Evolutionary conservation across 2,797 vertebrate genomes (phyloP).

Genomic region (Poeciliopsis presidionis): DNA sequence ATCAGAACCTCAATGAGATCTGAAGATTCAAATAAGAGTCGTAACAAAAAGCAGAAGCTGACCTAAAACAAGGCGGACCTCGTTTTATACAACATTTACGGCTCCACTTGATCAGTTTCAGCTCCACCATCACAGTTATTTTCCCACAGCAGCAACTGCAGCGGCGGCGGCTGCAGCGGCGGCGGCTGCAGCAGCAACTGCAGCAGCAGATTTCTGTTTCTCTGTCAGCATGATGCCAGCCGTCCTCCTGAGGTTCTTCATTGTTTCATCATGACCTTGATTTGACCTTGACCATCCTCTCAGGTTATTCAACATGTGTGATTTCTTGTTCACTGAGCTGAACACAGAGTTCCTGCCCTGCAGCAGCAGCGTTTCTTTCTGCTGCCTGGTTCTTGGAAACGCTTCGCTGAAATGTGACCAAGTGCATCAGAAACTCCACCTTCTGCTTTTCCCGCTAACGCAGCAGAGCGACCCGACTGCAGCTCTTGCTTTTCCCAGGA

Average conservation of each 20-base stretch:
- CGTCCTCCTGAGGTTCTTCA: not conserved
- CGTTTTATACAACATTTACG: not conserved
- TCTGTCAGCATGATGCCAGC: not conserved
- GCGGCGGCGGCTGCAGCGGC: not conserved
- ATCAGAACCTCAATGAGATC: not conserved
- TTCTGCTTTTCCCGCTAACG: not conserved
- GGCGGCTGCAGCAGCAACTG: too few species aligned
- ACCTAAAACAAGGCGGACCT: not conserved
- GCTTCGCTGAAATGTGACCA: not conserved
- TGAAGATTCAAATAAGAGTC: not conserved
- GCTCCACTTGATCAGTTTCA: not conserved
- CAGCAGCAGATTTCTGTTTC: too few species aligned
- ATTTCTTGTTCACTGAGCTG: not conserved
- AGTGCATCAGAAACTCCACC: not conserved
- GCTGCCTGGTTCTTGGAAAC: not conserved
- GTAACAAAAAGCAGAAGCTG: not conserved
- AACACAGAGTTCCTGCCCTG: not conserved
- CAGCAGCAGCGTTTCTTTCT: not conserved
- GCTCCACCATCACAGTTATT: conserved; percentile 11
- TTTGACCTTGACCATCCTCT: not conserved
- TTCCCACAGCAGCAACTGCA: conserved; percentile 17
- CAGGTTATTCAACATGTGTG: not conserved
- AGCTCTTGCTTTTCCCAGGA: conserved; percentile 6
- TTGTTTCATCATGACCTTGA: not conserved
- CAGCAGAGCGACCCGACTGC: not conserved